Base-by-base conservation (phyloP, 2,797 vertebrate species). In the Eleutherodactylus coqui region DNA sequence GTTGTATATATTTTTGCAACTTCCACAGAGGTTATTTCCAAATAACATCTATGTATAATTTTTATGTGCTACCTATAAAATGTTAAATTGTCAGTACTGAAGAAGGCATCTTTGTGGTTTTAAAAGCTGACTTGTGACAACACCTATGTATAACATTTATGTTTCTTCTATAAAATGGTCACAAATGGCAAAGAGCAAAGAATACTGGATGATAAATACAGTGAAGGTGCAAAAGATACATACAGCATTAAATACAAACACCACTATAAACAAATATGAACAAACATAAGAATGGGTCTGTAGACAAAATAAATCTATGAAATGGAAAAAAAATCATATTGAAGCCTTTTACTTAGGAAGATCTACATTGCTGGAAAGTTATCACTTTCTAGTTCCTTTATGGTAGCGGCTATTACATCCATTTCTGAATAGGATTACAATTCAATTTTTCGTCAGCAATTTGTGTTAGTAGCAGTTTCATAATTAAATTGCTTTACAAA, bases 91-190 rank as follows among this genome's bases (percentile, higher is more conserved):
- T 86, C 73, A 86, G 9, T 69, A 70, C n/a, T 58, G 34, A 70
- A 78, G 73, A 58, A 86, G 62, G 73, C 49, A 70, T 55, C 70
- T 85, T 85, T 86, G 78, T 76, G 70, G 80, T 64, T 78, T 86
- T 78, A 49, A 82, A 83, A 78, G 73, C 79, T 36, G 7, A 77
- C 85, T 83, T 78, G 38, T 82, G 79, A 77, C 85, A 83, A 83
- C 80, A 75, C 49, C 72, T 67, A 70, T 86, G 85, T 86, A 72
- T 86, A 86, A 83, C 77, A 55, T 83, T 86, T 86, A 86, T 86
- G 73, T 32, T 70, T 70, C 45, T 75, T 82, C 73, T 17, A 82
- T 86, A 86, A 86, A 86, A 86, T 73, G 60, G 64, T 69, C 72
- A 77, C 58, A 69, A 82, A 86, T 75, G 47, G 79, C 79, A 75